These are phyloP conservation scores for Enteromius viviparus DNA, from an alignment of 2,797 vertebrate genomes.

Conservation along the genomic window DNA sequence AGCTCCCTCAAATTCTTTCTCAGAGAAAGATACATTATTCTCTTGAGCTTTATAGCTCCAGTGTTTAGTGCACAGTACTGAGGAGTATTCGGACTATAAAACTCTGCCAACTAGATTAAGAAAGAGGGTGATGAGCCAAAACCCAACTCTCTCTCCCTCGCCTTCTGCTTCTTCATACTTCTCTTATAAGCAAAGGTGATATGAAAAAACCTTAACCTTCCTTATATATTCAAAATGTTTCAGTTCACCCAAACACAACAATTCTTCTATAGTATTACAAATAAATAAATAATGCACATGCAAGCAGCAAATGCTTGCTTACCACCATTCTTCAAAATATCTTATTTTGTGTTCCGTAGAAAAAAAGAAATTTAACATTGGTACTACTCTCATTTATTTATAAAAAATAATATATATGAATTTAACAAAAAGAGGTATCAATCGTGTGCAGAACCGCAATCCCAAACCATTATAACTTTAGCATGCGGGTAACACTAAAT, in stretches of 20 bases:
- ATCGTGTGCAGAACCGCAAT: not conserved
- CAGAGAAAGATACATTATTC: conserved; percentile 31
- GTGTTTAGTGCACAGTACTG: conserved; percentile 13
- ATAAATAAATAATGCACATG: not conserved
- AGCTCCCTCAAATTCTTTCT: not conserved
- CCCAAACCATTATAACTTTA: not conserved
- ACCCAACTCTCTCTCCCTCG: not conserved
- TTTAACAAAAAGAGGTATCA: not conserved
- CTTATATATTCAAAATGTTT: not conserved
- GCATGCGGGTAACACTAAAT: not conserved
- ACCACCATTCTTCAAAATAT: too few relatives aligned
- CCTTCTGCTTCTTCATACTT: not conserved
- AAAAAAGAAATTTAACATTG: not conserved
- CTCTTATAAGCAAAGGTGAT: not conserved
- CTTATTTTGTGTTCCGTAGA: too few relatives aligned
- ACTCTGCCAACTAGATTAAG: conserved; percentile 28
- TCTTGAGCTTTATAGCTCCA: conserved; percentile 41
- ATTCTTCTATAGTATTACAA: not conserved
- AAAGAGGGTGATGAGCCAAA: conserved; percentile 23
- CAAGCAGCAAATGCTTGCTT: too few relatives aligned
- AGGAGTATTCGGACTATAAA: conserved; percentile 26
- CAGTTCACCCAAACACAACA: not conserved
- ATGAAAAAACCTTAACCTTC: not conserved
- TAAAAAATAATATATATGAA: not conserved
- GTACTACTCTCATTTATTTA: not conserved